Evolutionary conservation across 2,888 invertebrate genomes (phyloP).

Genomic region (Caenorhabditis drosophilae): DNA sequence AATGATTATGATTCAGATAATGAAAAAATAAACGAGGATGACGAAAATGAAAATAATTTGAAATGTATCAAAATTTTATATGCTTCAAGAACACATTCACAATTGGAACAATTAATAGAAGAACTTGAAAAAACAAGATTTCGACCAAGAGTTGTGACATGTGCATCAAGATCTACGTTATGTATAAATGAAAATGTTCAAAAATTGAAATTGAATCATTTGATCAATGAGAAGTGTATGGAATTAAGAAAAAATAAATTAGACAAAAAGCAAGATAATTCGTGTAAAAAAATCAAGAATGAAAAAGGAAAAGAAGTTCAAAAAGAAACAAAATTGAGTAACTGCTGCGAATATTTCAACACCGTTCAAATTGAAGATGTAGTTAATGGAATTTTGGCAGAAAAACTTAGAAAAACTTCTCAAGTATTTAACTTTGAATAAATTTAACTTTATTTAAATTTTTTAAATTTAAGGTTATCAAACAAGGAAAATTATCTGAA

Average conservation of each 20-base stretch:
- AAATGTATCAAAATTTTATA: slow-evolving; percentile 78
- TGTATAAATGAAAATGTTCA: slow-evolving; percentile 84
- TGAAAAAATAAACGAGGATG: slow-evolving; percentile 16
- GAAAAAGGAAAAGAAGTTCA: background rate
- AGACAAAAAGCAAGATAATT: background rate
- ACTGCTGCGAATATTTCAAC: slow-evolving; percentile 77
- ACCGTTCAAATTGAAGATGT: slow-evolving; percentile 75
- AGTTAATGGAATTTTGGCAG: slow-evolving; percentile 67
- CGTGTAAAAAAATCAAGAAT: slow-evolving; percentile 2
- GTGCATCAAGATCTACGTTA: slow-evolving; percentile 74
- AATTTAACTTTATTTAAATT: background rate
- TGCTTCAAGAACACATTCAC: slow-evolving; percentile 95
- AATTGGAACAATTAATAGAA: slow-evolving; percentile 89
- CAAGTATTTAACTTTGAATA: too few relatives aligned
- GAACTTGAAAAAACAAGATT: slow-evolving; percentile 82
- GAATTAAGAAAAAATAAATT: slow-evolving; percentile 58
- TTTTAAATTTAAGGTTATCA: slow-evolving; percentile 21
- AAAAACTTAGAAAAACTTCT: slow-evolving; percentile 63
- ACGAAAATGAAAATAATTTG: slow-evolving; percentile 29
- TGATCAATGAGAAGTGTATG: slow-evolving; percentile 64
- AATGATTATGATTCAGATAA: slow-evolving; percentile 57
- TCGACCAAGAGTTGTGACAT: slow-evolving; percentile 56
- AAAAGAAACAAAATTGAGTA: slow-evolving; percentile 8
- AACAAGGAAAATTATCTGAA: slow-evolving; percentile 77
- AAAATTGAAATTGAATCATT: slow-evolving; percentile 46